Evolutionary conservation across 2,888 invertebrate species (phyloP).

Genomic region (Formica aserva): DNA sequence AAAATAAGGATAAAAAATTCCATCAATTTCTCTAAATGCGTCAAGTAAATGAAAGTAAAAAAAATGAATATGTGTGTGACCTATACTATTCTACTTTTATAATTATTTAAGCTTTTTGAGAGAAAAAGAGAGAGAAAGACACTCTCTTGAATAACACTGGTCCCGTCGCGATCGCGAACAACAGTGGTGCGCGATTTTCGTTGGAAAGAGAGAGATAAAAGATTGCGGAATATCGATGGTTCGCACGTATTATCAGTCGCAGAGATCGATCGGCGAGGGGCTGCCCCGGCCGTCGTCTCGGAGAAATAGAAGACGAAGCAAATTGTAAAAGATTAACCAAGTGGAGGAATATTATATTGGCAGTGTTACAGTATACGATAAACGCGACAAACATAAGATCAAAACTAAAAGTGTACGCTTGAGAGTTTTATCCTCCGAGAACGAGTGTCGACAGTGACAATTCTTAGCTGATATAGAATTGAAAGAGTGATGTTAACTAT

Average conservation of each 20-base stretch:
- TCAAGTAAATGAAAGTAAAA: neutral
- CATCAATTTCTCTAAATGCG: neutral
- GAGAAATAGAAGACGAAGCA: conserved; percentile 52
- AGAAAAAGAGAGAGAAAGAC: neutral
- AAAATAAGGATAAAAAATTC: neutral
- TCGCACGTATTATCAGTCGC: conserved; percentile 43
- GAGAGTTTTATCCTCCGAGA: conserved; percentile 15
- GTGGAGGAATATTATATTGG: conserved; percentile 58
- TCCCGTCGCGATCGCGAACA: conserved; percentile 58
- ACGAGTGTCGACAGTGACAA: conserved; percentile 1
- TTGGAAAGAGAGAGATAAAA: conserved; percentile 31
- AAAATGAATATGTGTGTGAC: conserved; percentile 1
- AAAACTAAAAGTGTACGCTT: conserved; percentile 12
- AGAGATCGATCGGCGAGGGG: conserved; percentile 34
- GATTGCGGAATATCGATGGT: conserved; percentile 45
- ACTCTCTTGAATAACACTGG: neutral
- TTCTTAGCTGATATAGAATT: conserved; percentile 8
- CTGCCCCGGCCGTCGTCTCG: conserved; percentile 22
- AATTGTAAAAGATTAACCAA: conserved; percentile 51
- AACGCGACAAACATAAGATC: conserved; percentile 35
- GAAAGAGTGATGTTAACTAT: neutral
- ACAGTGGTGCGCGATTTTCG: conserved; percentile 53
- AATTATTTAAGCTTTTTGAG: conserved; percentile 22
- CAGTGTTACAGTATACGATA: conserved; percentile 63
- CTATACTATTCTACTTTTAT: conserved; percentile 15